Evolutionary conservation across 2,797 vertebrate genomes (phyloP).

Genomic region (Kryptopterus vitreolus): DNA sequence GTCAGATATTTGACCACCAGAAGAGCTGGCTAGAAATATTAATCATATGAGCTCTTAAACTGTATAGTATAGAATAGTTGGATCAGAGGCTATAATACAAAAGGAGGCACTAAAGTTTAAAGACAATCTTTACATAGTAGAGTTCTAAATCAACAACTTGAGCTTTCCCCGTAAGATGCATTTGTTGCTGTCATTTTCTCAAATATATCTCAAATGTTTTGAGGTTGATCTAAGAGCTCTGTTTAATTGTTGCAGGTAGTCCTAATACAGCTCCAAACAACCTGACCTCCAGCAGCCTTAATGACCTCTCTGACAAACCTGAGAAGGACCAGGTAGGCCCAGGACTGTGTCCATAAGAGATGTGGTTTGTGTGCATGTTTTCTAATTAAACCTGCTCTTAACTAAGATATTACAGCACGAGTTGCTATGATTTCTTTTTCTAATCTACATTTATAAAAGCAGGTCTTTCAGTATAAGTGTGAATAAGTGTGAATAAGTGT

Average conservation of each 20-base stretch:
- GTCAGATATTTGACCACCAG: background rate
- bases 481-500: background rate
- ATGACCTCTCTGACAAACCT: constrained; percentile 96
- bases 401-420: background rate
- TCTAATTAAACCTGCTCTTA: background rate
- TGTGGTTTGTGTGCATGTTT: background rate
- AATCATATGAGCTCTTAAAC: background rate
- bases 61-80: background rate
- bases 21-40: background rate
- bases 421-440: no score
- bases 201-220: background rate
- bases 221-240: constrained; percentile 29
- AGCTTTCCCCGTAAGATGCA: background rate
- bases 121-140: background rate
- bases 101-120: background rate
- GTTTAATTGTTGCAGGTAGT: constrained; percentile 76
- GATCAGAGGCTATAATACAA: background rate
- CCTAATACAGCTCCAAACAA: constrained; percentile 88
- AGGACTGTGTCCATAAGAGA: background rate
- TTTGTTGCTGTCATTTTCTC: background rate
- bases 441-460: background rate
- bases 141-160: background rate
- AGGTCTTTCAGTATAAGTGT: background rate
- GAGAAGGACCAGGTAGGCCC: constrained; percentile 92
- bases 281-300: constrained; percentile 93